Conservation (phyloP, 1,140 invertebrate genomes). For the Doryteuthis pealeii region DNA sequence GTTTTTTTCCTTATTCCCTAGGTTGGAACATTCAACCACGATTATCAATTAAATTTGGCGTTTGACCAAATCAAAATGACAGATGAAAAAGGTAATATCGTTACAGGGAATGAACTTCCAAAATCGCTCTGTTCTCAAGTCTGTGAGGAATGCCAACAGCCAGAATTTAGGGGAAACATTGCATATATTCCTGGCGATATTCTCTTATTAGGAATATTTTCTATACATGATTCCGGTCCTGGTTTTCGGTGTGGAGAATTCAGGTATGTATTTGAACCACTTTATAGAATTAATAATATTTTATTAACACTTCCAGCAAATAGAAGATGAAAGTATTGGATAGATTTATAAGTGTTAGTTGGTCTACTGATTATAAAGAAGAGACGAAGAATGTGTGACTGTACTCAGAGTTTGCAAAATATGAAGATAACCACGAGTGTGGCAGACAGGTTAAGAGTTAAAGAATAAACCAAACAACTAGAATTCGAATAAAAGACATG, state of each 20-base stretch:
- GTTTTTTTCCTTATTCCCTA: slow-evolving; percentile 19
- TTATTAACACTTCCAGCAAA: too few species aligned
- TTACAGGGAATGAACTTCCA: slow-evolving; percentile 7
- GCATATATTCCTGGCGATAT: slow-evolving; percentile 37
- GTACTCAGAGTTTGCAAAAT: too few species aligned
- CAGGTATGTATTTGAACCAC: slow-evolving; percentile 18
- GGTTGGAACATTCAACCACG: slow-evolving; percentile 25
- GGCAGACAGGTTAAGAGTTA: too few species aligned
- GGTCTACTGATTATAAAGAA: too few species aligned
- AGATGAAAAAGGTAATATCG: background rate
- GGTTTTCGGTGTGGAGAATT: slow-evolving; percentile 31
- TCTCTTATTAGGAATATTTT: slow-evolving; percentile 46
- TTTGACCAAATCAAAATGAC: slow-evolving; percentile 21
- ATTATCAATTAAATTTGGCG: slow-evolving; percentile 18
- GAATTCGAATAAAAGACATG: too few species aligned
- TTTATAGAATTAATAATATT: too few species aligned
- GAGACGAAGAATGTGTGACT: too few species aligned
- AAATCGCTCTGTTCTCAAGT: slow-evolving; percentile 30
- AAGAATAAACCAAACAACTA: too few species aligned
- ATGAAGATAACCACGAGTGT: too few species aligned
- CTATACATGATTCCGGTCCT: slow-evolving; percentile 30
- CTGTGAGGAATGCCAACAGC: slow-evolving; percentile 35
- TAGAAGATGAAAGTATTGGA: too few species aligned
- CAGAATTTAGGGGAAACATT: slow-evolving; percentile 25
- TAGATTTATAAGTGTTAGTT: too few species aligned